Evolutionary conservation across 1,140 invertebrate species (phyloP).

Genomic region (Drosophila busckii): DNA sequence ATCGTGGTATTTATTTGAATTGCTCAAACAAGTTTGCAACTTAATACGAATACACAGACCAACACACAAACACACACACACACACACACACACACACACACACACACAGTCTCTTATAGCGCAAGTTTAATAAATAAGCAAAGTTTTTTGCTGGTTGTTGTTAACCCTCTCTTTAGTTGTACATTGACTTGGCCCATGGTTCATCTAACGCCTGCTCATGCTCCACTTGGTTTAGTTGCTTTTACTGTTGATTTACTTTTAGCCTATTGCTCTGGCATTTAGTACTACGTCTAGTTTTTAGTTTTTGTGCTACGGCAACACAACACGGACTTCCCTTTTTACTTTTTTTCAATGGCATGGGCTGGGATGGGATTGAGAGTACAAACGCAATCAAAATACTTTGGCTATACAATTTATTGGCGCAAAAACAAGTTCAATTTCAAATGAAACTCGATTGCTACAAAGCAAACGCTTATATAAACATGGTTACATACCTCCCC

Average conservation of each 20-base stretch:
- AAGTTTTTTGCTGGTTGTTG: constrained; percentile 61
- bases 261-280: constrained; percentile 72
- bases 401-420: constrained; percentile 75
- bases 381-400: constrained; percentile 70
- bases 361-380: too few species aligned
- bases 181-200: background rate
- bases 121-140: constrained; percentile 28
- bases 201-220: constrained; percentile 4
- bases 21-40: constrained; percentile 58
- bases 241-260: constrained; percentile 71
- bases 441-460: constrained; percentile 68
- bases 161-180: constrained; percentile 30
- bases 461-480: constrained; percentile 41
- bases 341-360: background rate
- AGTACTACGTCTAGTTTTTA: constrained; percentile 59
- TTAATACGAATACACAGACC: constrained; percentile 37
- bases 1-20: constrained; percentile 70
- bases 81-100: constrained; percentile 25
- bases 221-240: constrained; percentile 43
- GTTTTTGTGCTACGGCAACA: constrained; percentile 63
- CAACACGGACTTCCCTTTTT: constrained; percentile 44
- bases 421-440: constrained; percentile 76
- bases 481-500: constrained; percentile 31
- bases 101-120: too few species aligned
- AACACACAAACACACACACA: constrained; percentile 10